Conservation (phyloP, 2,113 vertebrate species). For the Peromyscus californicus region DNA sequence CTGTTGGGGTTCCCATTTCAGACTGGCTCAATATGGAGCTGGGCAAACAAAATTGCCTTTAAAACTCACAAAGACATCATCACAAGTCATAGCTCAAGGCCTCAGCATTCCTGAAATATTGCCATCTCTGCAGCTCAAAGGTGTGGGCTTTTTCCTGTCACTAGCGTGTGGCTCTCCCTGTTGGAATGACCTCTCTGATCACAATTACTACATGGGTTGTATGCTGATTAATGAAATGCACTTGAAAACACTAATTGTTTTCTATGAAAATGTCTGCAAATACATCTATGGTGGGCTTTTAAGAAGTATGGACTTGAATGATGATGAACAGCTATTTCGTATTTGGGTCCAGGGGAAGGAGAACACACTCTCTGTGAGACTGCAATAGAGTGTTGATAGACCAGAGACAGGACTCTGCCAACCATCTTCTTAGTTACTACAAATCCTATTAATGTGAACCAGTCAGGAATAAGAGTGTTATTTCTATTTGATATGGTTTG, state of each 20-base stretch:
- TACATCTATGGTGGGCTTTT: conserved; percentile 34
- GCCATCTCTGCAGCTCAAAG: conserved; percentile 36
- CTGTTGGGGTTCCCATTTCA: not conserved
- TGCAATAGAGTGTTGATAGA: not conserved
- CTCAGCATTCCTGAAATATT: not conserved
- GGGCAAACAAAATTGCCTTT: conserved; percentile 4
- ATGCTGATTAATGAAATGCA: not conserved
- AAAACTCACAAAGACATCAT: conserved; percentile 10
- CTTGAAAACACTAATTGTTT: not conserved
- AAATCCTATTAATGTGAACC: conserved; percentile 84
- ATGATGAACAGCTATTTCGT: conserved; percentile 1
- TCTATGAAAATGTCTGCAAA: not conserved
- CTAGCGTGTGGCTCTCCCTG: not conserved
- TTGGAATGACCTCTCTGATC: not conserved
- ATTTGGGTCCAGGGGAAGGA: not conserved
- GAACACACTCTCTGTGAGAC: not conserved
- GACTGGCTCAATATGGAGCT: not conserved
- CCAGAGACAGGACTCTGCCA: conserved; percentile 29
- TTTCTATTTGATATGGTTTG: conserved; percentile 80
- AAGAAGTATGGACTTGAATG: not conserved
- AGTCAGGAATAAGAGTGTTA: conserved; percentile 83
- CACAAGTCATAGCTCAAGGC: not conserved
- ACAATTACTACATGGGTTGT: not conserved
- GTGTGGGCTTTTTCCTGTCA: conserved; percentile 56
- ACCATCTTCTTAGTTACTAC: conserved; percentile 79